A percentile compares a stretch with the other conserved stretches of the same genome.
These are phyloP conservation scores for Ophiodon elongatus DNA, from an alignment of 2,113 vertebrate species.

Conservation along the genomic window DNA sequence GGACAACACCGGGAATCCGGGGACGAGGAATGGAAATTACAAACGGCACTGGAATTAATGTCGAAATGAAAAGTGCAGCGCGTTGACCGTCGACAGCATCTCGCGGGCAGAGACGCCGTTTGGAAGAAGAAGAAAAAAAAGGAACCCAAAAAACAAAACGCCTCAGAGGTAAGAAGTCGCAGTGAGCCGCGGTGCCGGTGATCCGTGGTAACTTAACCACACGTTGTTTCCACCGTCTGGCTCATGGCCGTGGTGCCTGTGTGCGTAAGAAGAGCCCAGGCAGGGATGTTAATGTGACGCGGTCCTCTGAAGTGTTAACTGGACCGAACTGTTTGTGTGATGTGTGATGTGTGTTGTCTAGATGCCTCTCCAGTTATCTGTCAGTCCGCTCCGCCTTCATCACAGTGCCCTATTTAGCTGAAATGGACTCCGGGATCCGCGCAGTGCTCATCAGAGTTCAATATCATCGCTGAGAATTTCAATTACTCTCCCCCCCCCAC, in stretches of 20 bases:
- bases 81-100: conserved; percentile 26
- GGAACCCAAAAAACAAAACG: not conserved
- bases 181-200: not conserved
- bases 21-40: conserved; percentile 35
- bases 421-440: not conserved
- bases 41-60: conserved; percentile 46
- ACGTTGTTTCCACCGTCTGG: no score
- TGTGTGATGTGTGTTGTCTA: no score
- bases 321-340: not conserved
- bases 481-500: not conserved
- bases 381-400: conserved; percentile 4
- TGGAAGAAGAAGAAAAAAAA: not conserved
- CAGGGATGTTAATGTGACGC: no score
- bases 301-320: not conserved
- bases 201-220: no score
- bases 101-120: not conserved
- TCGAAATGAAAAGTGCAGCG: conserved; percentile 26
- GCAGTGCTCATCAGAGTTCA: conserved; percentile 10
- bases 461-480: conserved; percentile 2
- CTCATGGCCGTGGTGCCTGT: no score
- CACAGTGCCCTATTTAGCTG: conserved; percentile 16
- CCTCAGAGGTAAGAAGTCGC: conserved; percentile 62
- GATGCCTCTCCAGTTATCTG: not conserved
- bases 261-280: no score
- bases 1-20: not conserved